These are phyloP conservation scores for Apamea epomidion DNA, from an alignment of 2,888 invertebrate genomes.

Conservation along the genomic window DNA sequence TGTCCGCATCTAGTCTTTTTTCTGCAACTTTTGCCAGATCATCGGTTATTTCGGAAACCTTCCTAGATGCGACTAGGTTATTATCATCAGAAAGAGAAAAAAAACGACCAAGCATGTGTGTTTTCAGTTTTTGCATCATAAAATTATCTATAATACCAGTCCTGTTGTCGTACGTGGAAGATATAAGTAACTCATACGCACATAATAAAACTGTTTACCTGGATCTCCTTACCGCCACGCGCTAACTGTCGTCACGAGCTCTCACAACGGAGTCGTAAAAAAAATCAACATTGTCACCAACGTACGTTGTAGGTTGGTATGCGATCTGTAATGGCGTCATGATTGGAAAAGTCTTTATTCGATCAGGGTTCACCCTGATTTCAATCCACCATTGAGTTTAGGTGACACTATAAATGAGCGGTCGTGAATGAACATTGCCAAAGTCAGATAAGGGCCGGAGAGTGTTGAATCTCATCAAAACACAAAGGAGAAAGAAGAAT, in stretches of 20 bases:
- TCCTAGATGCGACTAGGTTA: too few relatives aligned
- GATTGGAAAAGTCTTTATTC: background rate
- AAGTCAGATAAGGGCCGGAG: too few relatives aligned
- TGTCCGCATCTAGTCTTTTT: background rate
- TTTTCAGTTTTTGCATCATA: background rate
- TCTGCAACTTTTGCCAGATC: background rate
- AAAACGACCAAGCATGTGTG: background rate
- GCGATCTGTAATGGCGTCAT: background rate
- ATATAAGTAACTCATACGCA: background rate
- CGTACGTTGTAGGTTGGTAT: background rate
- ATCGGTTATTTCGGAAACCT: background rate
- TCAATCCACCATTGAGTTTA: background rate
- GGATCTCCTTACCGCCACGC: background rate
- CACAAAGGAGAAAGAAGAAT: background rate
- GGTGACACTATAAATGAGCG: background rate
- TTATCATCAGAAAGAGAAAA: background rate
- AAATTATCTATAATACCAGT: background rate
- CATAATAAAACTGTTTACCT: background rate
- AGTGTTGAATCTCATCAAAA: background rate
- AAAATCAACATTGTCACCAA: background rate
- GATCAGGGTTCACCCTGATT: too few relatives aligned
- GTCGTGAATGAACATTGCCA: background rate
- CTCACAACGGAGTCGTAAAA: constrained; percentile 2
- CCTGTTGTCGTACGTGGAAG: background rate
- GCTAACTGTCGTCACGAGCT: constrained; percentile 2